These are phyloP conservation scores for Tipula unca DNA, from an alignment of 2,888 invertebrate species.

Conservation along the genomic window DNA sequence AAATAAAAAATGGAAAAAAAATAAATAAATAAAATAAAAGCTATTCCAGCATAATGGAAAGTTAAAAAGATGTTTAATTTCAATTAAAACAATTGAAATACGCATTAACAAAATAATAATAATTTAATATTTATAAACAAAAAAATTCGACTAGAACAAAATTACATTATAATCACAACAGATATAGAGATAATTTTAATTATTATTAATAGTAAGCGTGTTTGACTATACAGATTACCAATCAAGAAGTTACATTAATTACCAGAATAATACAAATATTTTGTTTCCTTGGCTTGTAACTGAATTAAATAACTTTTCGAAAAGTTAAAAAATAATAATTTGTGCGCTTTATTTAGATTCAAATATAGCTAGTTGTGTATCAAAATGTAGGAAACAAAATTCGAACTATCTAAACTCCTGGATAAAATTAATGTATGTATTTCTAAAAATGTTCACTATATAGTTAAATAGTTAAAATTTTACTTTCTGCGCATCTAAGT, in stretches of 20 bases:
- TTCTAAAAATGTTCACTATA: too few relatives aligned
- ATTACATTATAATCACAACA: not conserved
- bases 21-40: not conserved
- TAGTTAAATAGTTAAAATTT: too few relatives aligned
- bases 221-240: not conserved
- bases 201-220: not conserved
- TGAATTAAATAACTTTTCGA: not conserved
- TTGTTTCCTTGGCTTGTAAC: too few relatives aligned
- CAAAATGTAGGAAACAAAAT: not conserved
- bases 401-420: too few relatives aligned
- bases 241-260: too few relatives aligned
- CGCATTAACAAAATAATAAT: not conserved
- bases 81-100: not conserved
- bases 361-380: not conserved
- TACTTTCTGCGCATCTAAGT: too few relatives aligned
- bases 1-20: not conserved
- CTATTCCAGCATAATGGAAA: not conserved
- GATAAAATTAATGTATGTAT: too few relatives aligned
- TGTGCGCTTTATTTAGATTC: not conserved
- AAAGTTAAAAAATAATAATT: not conserved
- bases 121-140: not conserved
- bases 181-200: not conserved
- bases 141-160: conserved; percentile 3
- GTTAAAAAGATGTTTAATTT: not conserved
- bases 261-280: too few relatives aligned